Conservation (phyloP, 2,113 vertebrate genomes). For the Tragelaphus buxtoni region DNA sequence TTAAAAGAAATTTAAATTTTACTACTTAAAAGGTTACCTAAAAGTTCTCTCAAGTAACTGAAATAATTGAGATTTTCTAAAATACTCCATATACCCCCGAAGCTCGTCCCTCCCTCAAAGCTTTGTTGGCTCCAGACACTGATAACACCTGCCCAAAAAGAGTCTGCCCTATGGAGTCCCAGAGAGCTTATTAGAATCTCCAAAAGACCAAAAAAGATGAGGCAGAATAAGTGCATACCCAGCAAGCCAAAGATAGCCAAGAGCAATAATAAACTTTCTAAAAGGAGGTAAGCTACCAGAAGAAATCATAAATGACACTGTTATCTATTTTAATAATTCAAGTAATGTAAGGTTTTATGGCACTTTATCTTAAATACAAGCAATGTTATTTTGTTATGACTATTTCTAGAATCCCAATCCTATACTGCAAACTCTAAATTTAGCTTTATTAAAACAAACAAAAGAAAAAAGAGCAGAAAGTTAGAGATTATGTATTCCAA, state of each 20-base stretch:
- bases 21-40: background rate
- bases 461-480: background rate
- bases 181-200: background rate
- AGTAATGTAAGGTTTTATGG: background rate
- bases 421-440: conserved; percentile 32
- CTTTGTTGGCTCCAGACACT: background rate
- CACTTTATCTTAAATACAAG: conserved; percentile 28
- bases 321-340: background rate
- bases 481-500: background rate
- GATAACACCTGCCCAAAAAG: background rate
- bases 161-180: background rate
- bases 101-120: background rate
- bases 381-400: background rate
- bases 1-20: conserved; percentile 1
- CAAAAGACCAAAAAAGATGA: background rate
- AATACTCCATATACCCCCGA: background rate
- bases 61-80: background rate
- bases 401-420: conserved; percentile 12
- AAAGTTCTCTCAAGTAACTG: conserved; percentile 19
- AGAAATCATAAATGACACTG: background rate
- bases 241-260: background rate
- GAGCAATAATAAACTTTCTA: background rate
- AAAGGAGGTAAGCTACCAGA: background rate
- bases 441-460: background rate
- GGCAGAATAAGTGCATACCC: background rate